Evolutionary conservation across 1,140 invertebrate species (phyloP), one percentile per base, ranked within the genome.

Genomic region (Nasonia giraulti): DNA sequence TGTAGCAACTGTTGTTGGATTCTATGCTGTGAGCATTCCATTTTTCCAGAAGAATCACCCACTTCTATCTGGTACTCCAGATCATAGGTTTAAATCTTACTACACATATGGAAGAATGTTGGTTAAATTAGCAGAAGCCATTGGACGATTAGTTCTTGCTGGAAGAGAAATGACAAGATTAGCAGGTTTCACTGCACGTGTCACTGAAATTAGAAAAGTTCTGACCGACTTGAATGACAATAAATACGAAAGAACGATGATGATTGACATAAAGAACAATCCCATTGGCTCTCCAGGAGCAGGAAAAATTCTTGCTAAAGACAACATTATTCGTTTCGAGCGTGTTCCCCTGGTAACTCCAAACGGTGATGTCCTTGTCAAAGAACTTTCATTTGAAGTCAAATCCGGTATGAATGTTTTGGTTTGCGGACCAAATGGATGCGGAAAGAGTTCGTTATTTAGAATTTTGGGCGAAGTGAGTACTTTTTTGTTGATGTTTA

Each of bases 31-130:
- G 1, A 98, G 98, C 82, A 94, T 98, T 76, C 98, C 98, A 17
- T 99, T 99, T 93, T 96, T 99, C 89, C 94, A 96, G 44, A 93
- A 94, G 20, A 94, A 95, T 79, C 96, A 96, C 91, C 93, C 94
- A 1, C 85, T 96, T 73, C 91, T 97, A 5, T 93, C 95, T 0
- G 94, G 93, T 5, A 86, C 86, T 11, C 50, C 93, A 3, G 91
- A 93, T 68, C 93, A 94, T 87, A 89, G 94, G 76, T 95, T 94
- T 33, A 92, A 96, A 93, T 95, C 97, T 89, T 99, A 99, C 90
- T 99, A 99, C 91, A 98, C 97, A 17, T 98, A 97, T 93, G 99
- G 99, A 0, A 94, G 98, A 20, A 99, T 99, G 98, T 94, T 99
- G 89, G 96, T 99, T 3, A 98, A 99, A 91, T 94, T 99, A 92